Evolutionary conservation across 1,140 invertebrate genomes (phyloP).

Genomic region (Anagrus nilaparvatae): DNA sequence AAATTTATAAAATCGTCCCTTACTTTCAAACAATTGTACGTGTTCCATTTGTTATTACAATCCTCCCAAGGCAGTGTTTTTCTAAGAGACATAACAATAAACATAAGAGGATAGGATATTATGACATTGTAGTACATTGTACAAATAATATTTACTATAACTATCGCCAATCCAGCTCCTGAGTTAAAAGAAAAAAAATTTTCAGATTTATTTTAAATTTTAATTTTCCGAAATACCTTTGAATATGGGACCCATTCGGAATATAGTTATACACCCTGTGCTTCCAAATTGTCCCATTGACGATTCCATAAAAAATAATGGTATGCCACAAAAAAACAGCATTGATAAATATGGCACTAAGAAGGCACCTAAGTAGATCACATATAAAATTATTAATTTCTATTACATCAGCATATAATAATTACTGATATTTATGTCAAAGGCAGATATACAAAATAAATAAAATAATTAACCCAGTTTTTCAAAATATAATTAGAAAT

Average conservation of each 20-base stretch:
- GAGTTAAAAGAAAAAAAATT: conserved; percentile 19
- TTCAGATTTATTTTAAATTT: neutral
- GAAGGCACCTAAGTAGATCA: conserved; percentile 68
- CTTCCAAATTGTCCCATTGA: conserved; percentile 77
- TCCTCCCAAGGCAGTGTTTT: conserved; percentile 73
- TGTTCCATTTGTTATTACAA: conserved; percentile 86
- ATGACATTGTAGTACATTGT: conserved; percentile 90
- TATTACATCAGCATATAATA: conserved; percentile 13
- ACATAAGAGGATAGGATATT: conserved; percentile 84
- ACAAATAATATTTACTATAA: conserved; percentile 81
- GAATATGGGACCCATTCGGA: conserved; percentile 65
- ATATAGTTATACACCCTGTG: conserved; percentile 70
- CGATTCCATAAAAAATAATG: conserved; percentile 82
- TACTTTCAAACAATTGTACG: conserved; percentile 55
- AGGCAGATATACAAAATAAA: too few species aligned
- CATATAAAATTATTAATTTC: conserved; percentile 16
- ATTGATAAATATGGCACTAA: conserved; percentile 65
- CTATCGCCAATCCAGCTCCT: conserved; percentile 76
- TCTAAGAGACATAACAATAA: conserved; percentile 59
- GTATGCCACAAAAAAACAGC: conserved; percentile 70
- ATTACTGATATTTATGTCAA: neutral
- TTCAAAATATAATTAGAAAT: neutral
- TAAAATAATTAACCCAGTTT: too few species aligned
- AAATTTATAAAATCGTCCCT: neutral
- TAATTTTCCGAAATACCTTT: conserved; percentile 87